phyloP scores from a whole-genome alignment of 1,140 invertebrate genomes.

The Caenorhabditis elegans region WBcel235 BX284605.5:2100001-2100500 shows the following conservation, averaged over 20 bases:
- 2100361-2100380: neutral
- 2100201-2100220: neutral
- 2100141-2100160: constrained; percentile 12
- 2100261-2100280: no score
- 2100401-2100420: neutral
- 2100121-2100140: constrained; percentile 8
- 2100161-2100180: neutral
- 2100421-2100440: neutral
- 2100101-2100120: neutral
- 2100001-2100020: neutral
- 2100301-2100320: no score
- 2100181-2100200: neutral
- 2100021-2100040: neutral
- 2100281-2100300: no score
- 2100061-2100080: no score
- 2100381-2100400: neutral
- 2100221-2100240: neutral
- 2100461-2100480: neutral
- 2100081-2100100: no score
- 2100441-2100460: neutral
- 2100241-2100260: no score
- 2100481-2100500: no score
- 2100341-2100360: neutral
- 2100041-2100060: no score
- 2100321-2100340: no score